Evolutionary conservation across 2,888 invertebrate species (phyloP).

Genomic region (Mimachlamys varia): DNA sequence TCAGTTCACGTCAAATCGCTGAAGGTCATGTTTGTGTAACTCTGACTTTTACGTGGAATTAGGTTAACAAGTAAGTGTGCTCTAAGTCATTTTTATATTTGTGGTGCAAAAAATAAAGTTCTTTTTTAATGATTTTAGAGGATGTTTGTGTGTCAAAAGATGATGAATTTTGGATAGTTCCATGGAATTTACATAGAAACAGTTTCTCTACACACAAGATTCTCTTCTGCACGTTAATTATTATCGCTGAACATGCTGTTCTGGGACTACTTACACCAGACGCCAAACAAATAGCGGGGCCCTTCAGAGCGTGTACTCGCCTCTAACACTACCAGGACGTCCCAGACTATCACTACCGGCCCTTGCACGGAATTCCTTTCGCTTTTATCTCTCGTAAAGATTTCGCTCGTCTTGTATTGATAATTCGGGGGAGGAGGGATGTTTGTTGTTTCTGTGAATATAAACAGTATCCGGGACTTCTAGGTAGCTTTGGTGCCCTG

Average conservation of each 20-base stretch:
- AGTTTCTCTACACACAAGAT: background rate
- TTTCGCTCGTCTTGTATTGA: conserved; percentile 14
- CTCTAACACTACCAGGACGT: background rate
- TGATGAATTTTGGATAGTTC: background rate
- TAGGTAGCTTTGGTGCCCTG: background rate
- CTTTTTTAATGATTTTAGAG: too few relatives aligned
- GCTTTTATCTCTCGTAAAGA: conserved; percentile 20
- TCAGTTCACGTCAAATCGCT: background rate
- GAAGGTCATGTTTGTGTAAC: background rate
- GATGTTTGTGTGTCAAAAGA: background rate
- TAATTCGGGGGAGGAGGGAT: conserved; percentile 30
- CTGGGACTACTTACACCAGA: background rate
- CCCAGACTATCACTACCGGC: background rate
- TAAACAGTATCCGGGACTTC: background rate
- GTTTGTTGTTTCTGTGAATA: conserved; percentile 13
- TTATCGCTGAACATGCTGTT: background rate
- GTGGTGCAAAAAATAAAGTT: background rate
- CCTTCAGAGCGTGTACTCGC: background rate
- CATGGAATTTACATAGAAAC: background rate
- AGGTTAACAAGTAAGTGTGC: background rate
- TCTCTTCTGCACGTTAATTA: conserved; percentile 18
- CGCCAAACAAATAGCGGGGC: background rate
- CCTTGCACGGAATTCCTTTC: background rate
- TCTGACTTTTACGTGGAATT: background rate
- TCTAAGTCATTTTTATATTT: background rate